Conservation (phyloP, 2,113 vertebrate species). For the Hippocampus barbouri region DNA sequence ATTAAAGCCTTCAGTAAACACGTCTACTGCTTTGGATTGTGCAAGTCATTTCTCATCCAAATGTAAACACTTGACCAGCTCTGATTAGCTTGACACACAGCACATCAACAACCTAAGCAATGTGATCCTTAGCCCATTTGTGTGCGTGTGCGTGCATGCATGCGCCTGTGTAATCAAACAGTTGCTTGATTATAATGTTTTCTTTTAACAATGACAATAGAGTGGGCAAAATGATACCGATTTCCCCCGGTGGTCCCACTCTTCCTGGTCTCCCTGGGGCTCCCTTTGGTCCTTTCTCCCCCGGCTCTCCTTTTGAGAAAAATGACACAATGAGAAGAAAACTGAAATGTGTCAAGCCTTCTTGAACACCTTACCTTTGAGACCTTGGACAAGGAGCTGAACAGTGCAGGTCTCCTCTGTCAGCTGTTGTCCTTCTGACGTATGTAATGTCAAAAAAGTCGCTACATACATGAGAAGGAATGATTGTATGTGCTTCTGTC, state of each 20-base stretch:
- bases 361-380: constrained; percentile 81
- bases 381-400: constrained; percentile 94
- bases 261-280: constrained; percentile 86
- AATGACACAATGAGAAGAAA: not conserved
- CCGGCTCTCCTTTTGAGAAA: constrained; percentile 79
- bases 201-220: not conserved
- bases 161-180: not conserved
- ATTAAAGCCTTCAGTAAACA: constrained; percentile 63
- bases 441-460: constrained; percentile 75
- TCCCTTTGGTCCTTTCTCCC: constrained; percentile 91
- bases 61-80: constrained; percentile 60
- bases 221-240: constrained; percentile 67
- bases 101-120: constrained; percentile 47
- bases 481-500: constrained; percentile 66
- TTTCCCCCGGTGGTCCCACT: constrained; percentile 89
- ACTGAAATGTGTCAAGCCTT: not conserved
- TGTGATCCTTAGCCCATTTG: constrained; percentile 44
- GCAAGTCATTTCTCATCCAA: constrained; percentile 36
- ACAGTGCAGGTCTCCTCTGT: constrained; percentile 89
- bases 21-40: constrained; percentile 43
- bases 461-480: constrained; percentile 73
- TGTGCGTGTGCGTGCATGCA: not conserved
- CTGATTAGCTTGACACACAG: constrained; percentile 43
- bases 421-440: constrained; percentile 77
- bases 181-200: not conserved